Percentiles rank a stretch among this genome's conserved stretches.
phyloP scores from a whole-genome alignment of 2,797 vertebrate genomes.

The Enteromius treurensis region DNA sequence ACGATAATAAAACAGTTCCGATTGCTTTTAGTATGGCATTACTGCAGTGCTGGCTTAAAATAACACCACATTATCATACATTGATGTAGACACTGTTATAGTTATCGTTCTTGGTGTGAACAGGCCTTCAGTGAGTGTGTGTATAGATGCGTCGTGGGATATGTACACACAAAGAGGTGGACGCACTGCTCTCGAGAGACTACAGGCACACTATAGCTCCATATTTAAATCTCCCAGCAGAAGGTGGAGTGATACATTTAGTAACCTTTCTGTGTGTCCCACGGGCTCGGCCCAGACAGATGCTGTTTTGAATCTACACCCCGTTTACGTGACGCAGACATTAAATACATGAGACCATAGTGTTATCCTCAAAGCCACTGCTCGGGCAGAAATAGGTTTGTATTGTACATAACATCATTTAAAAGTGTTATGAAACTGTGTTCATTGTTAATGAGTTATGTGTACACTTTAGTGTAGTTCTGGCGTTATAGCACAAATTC shows the following conservation, averaged over 20 bases:
- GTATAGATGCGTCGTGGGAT: slow-evolving; percentile 67
- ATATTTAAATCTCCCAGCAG: slow-evolving; percentile 75
- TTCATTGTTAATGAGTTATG: background rate
- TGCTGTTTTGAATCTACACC: slow-evolving; percentile 73
- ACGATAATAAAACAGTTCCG: background rate
- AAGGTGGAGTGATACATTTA: slow-evolving; percentile 79
- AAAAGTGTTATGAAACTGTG: background rate
- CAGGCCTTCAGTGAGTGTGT: slow-evolving; percentile 19
- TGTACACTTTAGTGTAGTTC: no score
- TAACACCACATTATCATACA: background rate
- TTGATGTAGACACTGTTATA: background rate
- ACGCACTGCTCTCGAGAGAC: slow-evolving; percentile 66
- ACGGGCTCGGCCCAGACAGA: slow-evolving; percentile 53
- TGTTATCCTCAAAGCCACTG: slow-evolving; percentile 27
- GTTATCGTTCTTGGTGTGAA: background rate
- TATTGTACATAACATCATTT: slow-evolving; percentile 1
- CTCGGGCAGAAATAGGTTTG: slow-evolving; percentile 6
- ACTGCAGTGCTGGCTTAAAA: background rate
- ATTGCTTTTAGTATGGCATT: background rate
- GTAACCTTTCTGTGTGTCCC: slow-evolving; percentile 76
- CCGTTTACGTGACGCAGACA: slow-evolving; percentile 76
- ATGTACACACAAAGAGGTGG: slow-evolving; percentile 66
- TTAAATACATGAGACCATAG: slow-evolving; percentile 64
- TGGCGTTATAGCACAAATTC: background rate
- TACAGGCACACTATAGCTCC: slow-evolving; percentile 66